These are phyloP conservation scores for Meteorus sp. DNA, from an alignment of 1,140 invertebrate species.

Conservation along the genomic window DNA sequence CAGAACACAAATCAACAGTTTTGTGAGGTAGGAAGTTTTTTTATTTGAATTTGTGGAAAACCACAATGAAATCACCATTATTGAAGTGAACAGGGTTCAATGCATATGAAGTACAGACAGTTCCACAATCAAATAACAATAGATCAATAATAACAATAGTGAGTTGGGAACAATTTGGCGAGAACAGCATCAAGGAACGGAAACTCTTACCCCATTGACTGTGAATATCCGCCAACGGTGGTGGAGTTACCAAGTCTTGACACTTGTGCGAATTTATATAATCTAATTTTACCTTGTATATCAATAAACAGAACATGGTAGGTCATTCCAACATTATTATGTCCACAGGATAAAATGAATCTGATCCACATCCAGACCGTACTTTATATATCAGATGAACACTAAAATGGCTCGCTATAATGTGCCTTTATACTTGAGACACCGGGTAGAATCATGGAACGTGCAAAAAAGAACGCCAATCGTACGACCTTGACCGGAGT, in stretches of 20 bases:
- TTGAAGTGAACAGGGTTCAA: too few species aligned
- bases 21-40: too few species aligned
- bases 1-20: too few species aligned
- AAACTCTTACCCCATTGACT: slow-evolving; percentile 55
- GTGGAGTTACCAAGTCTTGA: slow-evolving; percentile 55
- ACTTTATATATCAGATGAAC: too few species aligned
- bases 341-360: neutral
- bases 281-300: neutral
- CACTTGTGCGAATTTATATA: slow-evolving; percentile 23
- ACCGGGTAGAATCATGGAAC: slow-evolving; percentile 33
- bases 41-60: too few species aligned
- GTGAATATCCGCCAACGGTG: slow-evolving; percentile 49
- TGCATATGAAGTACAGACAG: too few species aligned
- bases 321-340: neutral
- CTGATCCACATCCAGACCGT: neutral
- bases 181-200: slow-evolving; percentile 42
- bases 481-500: slow-evolving; percentile 44
- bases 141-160: neutral
- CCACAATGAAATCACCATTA: too few species aligned
- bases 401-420: neutral
- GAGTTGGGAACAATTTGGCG: neutral
- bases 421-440: slow-evolving; percentile 24
- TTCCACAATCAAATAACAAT: too few species aligned
- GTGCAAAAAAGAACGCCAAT: slow-evolving; percentile 39
- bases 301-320: neutral